Base-by-base conservation (phyloP, 2,797 vertebrate genomes). In the Eurystomus glaucurus region DNA sequence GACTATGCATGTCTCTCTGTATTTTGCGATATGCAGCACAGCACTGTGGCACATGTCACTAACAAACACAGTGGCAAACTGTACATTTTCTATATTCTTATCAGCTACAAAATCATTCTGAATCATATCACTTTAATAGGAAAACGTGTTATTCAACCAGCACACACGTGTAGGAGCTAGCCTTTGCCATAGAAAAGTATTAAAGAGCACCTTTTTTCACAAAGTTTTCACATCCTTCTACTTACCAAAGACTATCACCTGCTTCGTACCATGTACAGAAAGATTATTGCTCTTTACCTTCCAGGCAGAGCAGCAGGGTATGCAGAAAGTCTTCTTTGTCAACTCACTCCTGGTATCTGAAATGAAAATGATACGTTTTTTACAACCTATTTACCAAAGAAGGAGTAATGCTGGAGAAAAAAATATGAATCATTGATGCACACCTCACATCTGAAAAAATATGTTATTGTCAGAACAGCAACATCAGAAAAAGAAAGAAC, bases 241-340 rank as follows among this genome's bases (percentile, higher is more conserved):
- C 50, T 72, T 79, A 85, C 45, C 93, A 92, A 92, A 93, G 37
- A 64, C 55, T 88, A 78, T 88, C 79, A 81, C 76, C 69, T 78
- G 65, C n/a, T 86, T 92, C 14, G 0, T 88, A 69, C 58, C n/a
- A 61, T 14, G 5, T 66, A 84, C 83, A 89, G 93, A 84, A 81
- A 55, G 69, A 93, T 88, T 95, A 87, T 61, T 91, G 70, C 80
- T 82, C 80, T 78, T 83, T 92, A 84, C 80, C 88, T 97, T 94
- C 77, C 70, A 95, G 92, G 88, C 82, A 96, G 64, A 95, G 69
- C 93, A 95, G 77, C 85, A 79, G 69, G 80, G 9, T 88, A 92
- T 48, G 77, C 86, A 92, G 80, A 87, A 92, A 93, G 33, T 46
- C 54, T 2, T 76, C 41, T 94, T 75, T 96, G 88, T 85, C 69